A percentile compares a stretch with the other conserved stretches of the same genome.
phyloP scores from a whole-genome alignment of 2,888 invertebrate genomes.

The Dynastes hyllus region DNA sequence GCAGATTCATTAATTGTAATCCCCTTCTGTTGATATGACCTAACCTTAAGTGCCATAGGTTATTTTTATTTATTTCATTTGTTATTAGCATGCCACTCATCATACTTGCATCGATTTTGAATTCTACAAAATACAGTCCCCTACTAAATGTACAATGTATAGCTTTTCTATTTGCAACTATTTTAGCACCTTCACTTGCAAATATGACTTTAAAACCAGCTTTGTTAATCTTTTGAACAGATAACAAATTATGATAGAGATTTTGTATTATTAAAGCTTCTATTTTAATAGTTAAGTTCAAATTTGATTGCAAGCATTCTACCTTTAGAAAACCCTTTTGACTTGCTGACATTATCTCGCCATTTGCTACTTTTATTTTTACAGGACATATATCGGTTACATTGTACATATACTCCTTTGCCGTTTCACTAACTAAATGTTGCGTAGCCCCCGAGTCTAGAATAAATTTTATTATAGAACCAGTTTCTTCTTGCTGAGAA shows the following conservation, averaged over 20 bases:
- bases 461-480: conserved; percentile 6
- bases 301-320: background rate
- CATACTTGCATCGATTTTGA: too few species aligned
- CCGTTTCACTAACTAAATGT: conserved; percentile 12
- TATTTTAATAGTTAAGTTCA: conserved; percentile 7
- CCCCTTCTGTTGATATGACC: background rate
- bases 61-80: background rate
- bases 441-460: background rate
- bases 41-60: background rate
- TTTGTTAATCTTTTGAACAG: conserved; percentile 1
- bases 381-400: background rate
- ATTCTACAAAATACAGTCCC: too few species aligned
- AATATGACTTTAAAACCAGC: conserved; percentile 7
- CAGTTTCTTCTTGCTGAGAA: conserved; percentile 7
- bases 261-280: conserved; percentile 13
- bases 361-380: conserved; percentile 25
- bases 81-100: background rate
- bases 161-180: background rate
- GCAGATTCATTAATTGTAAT: background rate
- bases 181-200: background rate
- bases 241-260: background rate
- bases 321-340: too few species aligned
- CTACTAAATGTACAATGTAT: background rate
- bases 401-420: conserved; percentile 12
- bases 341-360: background rate